Base-by-base conservation (phyloP, 2,113 vertebrate genomes). In the Apteryx mantelli region DNA sequence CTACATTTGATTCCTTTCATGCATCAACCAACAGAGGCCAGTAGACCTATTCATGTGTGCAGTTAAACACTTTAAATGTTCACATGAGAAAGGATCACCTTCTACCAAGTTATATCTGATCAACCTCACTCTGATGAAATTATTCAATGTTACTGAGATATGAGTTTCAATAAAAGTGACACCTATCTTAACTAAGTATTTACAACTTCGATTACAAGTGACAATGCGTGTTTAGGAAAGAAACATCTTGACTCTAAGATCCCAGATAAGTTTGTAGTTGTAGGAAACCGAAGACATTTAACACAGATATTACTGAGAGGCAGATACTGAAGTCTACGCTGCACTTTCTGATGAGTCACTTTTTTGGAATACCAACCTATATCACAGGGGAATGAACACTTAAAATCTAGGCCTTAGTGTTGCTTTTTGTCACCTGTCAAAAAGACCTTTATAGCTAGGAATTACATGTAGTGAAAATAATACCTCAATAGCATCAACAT, bases 401-500 rank as follows among this genome's bases (percentile, higher is more conserved):
- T 83, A 28, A 53, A 75, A 56, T 34, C 2, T 20, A 28, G 44
- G 5, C 42, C 32, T 58, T 46, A 34, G 32, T 24, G 20, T 34
- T 48, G 15, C 16, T 42, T 56, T 12, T 70, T 89, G 65, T 69
- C 25, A 73, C 52, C 61, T 63, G 30, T 44, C 32, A 73, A 73
- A 44, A 76, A 93, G 84, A 64, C 3, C 7, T 81, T 75, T 65
- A 6, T 42, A 44, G 34, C 48, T 42, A 66, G 15, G 21, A 14
- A 84, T 92, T 53, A 63, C 13, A 50, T 4, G 13, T 13, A 55
- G 65, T 12, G 34, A 48, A 88, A 91, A 53, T 8, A 78, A 55
- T 97, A 96, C 97, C 95, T 94, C 16, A 55, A 96, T 38, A 61
- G 40, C 1, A 32, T 96, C 89, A 55, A 94, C 24, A 76, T 95